Evolutionary conservation across 2,113 vertebrate species (phyloP), one percentile per base, ranked within the genome.

Genomic region (Chauna torquata): DNA sequence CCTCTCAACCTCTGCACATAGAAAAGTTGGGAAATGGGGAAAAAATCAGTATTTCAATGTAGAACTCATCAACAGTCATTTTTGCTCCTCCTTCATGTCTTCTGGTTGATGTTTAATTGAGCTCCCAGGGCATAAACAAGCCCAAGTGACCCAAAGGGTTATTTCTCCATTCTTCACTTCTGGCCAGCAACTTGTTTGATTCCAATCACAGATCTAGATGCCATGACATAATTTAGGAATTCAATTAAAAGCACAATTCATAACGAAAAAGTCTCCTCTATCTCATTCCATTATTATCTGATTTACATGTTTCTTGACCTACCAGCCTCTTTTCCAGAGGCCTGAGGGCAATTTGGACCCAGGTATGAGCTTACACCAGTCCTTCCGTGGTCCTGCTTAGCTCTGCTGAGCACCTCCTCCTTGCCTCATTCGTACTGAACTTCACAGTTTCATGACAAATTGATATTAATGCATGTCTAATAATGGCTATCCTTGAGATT

Each of bases 401-500:
- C 11, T 78, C 27, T 84, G 6, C 77, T 74, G 27, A 82, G 25
- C 24, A 11, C 52, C 40, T 72, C 20, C n/a, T 80, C n/a, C 75
- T 59, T 38, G 19, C 30, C 57, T 65, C 4, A 1, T 2, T 34
- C 76, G 34, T 32, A 19, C 0, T 12, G 32, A 66, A 22, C 1
- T 0, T 15, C 45, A 36, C 15, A 2, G 38, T 76, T 36, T 75
- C 2, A 2, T 59, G 27, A 20, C 20, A 7, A 52, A 32, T 3
- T 22, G 25, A 3, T 75, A 49, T 12, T 5, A 38, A 84, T 71
- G 25, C 42, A 8, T 40, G 62, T 50, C 22, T 58, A 30, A 25
- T 14, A 52, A 42, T 0, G 16, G 4, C 6, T 74, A 86, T 66
- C 12, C 11, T n/a, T 40, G 25, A 86, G 38, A 65, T 10, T 57